Evolutionary conservation across 2,797 vertebrate genomes (phyloP).

Genomic region (Xerus rutilus): DNA sequence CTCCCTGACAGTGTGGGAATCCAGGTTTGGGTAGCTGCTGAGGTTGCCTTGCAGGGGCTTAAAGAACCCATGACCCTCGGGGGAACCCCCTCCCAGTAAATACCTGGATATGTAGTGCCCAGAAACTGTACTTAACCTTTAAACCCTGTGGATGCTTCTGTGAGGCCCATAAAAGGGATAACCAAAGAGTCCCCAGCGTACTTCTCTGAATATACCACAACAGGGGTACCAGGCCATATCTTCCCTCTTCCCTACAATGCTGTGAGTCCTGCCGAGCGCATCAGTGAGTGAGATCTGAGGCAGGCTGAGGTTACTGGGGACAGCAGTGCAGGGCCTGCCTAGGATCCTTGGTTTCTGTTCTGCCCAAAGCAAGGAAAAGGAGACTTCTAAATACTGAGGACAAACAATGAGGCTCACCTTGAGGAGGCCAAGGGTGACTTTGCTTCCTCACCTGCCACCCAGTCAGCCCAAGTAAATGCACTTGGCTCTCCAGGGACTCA

Average conservation of each 20-base stretch:
- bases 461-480: neutral
- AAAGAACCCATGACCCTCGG: neutral
- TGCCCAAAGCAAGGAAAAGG: neutral
- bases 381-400: neutral
- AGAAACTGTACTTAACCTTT: neutral
- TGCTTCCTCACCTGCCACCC: neutral
- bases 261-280: rapidly evolving
- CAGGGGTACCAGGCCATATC: neutral
- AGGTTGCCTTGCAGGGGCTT: neutral
- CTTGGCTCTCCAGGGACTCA: neutral
- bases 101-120: neutral
- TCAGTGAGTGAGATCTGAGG: neutral
- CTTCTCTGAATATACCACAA: neutral
- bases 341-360: neutral
- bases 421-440: neutral
- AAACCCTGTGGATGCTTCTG: neutral
- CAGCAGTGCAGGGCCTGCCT: neutral
- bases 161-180: neutral
- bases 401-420: neutral
- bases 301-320: neutral
- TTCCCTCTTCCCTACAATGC: neutral
- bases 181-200: neutral
- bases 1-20: neutral
- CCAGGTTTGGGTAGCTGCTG: neutral
- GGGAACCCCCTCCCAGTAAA: neutral